These are phyloP conservation scores for Platichthys flesus DNA, from an alignment of 2,113 vertebrate species.

Conservation along the genomic window DNA sequence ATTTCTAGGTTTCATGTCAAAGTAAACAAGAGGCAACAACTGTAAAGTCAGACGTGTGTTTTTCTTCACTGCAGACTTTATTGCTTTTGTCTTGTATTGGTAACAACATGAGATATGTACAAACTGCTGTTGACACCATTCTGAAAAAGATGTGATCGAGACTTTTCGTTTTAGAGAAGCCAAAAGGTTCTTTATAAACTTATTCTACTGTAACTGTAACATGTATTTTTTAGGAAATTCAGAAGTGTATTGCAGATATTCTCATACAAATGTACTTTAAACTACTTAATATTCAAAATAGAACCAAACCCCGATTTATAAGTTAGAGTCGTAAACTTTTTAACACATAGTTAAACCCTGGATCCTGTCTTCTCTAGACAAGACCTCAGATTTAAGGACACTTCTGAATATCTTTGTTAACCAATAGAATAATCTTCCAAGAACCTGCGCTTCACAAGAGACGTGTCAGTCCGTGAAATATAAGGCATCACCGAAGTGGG, in stretches of 20 bases:
- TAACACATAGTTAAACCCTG: too few species aligned
- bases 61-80: constrained; percentile 74
- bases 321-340: too few species aligned
- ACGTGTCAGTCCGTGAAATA: constrained; percentile 22
- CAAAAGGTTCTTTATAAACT: constrained; percentile 4
- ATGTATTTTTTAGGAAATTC: constrained; percentile 25
- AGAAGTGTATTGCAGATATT: constrained; percentile 40
- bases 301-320: too few species aligned
- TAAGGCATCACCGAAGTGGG: constrained; percentile 30
- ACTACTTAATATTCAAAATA: too few species aligned
- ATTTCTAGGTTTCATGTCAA: too few species aligned
- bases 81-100: constrained; percentile 60
- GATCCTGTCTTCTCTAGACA: too few species aligned
- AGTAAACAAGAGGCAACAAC: too few species aligned
- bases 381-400: not conserved
- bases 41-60: not conserved
- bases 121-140: constrained; percentile 25
- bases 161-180: constrained; percentile 21
- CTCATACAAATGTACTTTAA: not conserved
- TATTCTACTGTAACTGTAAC: not conserved
- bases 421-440: constrained; percentile 12
- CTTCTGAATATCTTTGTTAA: constrained; percentile 32
- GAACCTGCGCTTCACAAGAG: constrained; percentile 37
- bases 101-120: constrained; percentile 56
- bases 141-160: constrained; percentile 10